These are phyloP conservation scores for Tinea semifulvella DNA, from an alignment of 2,888 invertebrate genomes.

Conservation along the genomic window DNA sequence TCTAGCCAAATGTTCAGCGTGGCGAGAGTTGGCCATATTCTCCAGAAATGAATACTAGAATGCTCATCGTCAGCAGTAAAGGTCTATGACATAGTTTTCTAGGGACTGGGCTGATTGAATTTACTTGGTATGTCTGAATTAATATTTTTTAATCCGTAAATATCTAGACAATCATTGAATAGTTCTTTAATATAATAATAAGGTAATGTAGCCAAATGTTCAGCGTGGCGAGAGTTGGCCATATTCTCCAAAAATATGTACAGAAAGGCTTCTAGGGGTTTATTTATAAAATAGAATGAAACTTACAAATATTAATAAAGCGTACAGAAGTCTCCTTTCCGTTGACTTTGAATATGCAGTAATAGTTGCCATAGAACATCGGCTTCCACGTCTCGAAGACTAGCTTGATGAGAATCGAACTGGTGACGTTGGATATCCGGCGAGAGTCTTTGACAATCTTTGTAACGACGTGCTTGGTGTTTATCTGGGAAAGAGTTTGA, in stretches of 20 bases:
- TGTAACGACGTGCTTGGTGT: background rate
- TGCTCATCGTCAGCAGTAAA: too few relatives aligned
- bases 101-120: too few relatives aligned
- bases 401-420: constrained; percentile 18
- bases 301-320: background rate
- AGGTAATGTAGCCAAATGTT: too few relatives aligned
- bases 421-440: too few relatives aligned
- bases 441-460: background rate
- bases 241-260: too few relatives aligned
- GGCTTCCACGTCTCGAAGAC: constrained; percentile 19
- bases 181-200: too few relatives aligned
- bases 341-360: constrained; percentile 16
- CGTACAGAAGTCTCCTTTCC: constrained; percentile 15
- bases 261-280: background rate
- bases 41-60: too few relatives aligned
- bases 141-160: background rate
- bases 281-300: background rate
- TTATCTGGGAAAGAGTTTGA: background rate
- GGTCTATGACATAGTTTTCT: too few relatives aligned
- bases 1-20: too few relatives aligned
- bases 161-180: too few relatives aligned
- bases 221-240: too few relatives aligned
- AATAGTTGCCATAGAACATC: constrained; percentile 19
- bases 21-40: too few relatives aligned
- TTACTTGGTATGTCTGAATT: background rate